phyloP scores from a whole-genome alignment of 2,797 vertebrate genomes.

The Neostethus bicornis region DNA sequence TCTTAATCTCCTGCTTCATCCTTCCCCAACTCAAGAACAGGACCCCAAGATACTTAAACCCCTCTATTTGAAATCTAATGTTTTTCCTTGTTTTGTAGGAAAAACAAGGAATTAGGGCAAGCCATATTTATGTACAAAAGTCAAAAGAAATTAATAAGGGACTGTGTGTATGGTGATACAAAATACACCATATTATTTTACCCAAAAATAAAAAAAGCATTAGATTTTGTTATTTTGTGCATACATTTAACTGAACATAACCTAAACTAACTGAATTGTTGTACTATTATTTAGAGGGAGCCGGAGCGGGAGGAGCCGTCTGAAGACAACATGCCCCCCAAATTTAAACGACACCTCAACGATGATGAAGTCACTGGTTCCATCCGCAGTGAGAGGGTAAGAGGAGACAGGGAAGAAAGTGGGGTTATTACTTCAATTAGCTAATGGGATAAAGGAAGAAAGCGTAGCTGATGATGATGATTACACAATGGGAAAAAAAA shows the following conservation, averaged over 20 bases:
- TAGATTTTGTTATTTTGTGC: conserved; percentile 1
- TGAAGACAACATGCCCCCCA: conserved; percentile 91
- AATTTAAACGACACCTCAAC: conserved; percentile 97
- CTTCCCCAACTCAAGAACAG: no score
- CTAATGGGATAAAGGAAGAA: background rate
- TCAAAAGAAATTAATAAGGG: background rate
- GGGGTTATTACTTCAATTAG: background rate
- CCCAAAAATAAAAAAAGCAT: background rate
- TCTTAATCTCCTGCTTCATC: no score
- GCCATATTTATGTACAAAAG: no score
- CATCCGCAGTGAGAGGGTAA: conserved; percentile 95
- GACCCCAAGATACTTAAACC: no score
- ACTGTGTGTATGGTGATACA: no score
- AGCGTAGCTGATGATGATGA: background rate
- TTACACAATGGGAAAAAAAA: background rate
- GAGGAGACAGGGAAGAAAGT: conserved; percentile 29
- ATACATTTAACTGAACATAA: conserved; percentile 1
- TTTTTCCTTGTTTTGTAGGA: conserved; percentile 1
- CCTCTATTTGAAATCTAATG: no score
- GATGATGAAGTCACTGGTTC: conserved; percentile 97
- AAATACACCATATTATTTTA: no score
- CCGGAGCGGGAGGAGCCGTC: conserved; percentile 83
- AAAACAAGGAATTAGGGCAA: conserved; percentile 8
- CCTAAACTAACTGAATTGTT: conserved; percentile 19
- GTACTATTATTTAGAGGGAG: conserved; percentile 75